A percentile compares a stretch with the other conserved stretches of the same genome.
These are phyloP conservation scores for Tachysurus vachellii DNA, from an alignment of 2,113 vertebrate species.

Conservation along the genomic window DNA sequence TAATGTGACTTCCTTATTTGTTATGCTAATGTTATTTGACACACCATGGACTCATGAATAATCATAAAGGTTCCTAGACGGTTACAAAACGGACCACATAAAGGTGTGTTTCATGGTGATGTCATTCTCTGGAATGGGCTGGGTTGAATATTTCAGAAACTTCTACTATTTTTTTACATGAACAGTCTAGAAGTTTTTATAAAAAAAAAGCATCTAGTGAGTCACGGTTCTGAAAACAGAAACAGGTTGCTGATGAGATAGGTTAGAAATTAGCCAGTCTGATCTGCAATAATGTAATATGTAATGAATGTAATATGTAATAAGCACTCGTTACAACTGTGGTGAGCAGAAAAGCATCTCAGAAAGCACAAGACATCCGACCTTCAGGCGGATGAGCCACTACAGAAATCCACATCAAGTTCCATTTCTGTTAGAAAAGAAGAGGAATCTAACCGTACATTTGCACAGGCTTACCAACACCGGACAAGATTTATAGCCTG, in stretches of 20 bases:
- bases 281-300: too few relatives aligned
- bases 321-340: neutral
- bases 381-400: neutral
- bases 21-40: conserved; percentile 20
- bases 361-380: neutral
- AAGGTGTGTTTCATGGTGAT: neutral
- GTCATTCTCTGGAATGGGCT: neutral
- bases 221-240: neutral
- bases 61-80: conserved; percentile 5
- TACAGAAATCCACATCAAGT: neutral
- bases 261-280: neutral
- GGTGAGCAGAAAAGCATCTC: neutral
- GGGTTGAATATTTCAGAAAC: too few relatives aligned
- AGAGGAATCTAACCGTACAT: neutral
- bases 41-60: conserved; percentile 16
- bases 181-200: too few relatives aligned
- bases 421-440: neutral
- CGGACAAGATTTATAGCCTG: neutral
- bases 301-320: too few relatives aligned
- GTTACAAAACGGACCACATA: neutral
- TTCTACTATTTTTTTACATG: too few relatives aligned
- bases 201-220: neutral
- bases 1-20: conserved; percentile 1
- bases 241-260: neutral
- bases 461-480: neutral